Evolutionary conservation across 2,113 vertebrate species (phyloP).

Genomic region (Prionailurus viverrinus): DNA sequence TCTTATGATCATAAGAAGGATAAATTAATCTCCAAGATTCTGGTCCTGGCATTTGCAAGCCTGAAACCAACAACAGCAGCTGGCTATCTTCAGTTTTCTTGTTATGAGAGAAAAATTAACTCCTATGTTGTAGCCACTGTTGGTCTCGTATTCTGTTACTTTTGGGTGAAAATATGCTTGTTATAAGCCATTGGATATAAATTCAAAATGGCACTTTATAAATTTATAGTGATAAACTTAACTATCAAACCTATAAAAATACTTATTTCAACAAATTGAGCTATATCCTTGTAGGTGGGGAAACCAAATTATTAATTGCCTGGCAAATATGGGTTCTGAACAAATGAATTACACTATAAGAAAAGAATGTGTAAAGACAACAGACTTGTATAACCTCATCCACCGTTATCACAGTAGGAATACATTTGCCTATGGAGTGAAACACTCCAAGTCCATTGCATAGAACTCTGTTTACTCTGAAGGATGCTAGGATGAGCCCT

Average conservation of each 20-base stretch:
- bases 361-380: not conserved
- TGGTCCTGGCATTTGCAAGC: not conserved
- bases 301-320: not conserved
- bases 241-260: not conserved
- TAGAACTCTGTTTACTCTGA: not conserved
- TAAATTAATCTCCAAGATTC: not conserved
- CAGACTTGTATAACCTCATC: not conserved
- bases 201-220: not conserved
- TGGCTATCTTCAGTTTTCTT: not conserved
- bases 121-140: not conserved
- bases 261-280: not conserved
- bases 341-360: not conserved
- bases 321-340: not conserved
- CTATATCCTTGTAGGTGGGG: not conserved
- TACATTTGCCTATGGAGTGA: not conserved
- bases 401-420: not conserved
- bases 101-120: not conserved
- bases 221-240: not conserved
- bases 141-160: not conserved
- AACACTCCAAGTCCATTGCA: not conserved
- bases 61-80: not conserved
- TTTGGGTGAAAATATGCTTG: not conserved
- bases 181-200: not conserved
- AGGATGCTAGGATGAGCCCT: not conserved
- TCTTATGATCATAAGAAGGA: not conserved